Evolutionary conservation across 2,888 invertebrate genomes (phyloP).

Genomic region (Nemoura dubitans): DNA sequence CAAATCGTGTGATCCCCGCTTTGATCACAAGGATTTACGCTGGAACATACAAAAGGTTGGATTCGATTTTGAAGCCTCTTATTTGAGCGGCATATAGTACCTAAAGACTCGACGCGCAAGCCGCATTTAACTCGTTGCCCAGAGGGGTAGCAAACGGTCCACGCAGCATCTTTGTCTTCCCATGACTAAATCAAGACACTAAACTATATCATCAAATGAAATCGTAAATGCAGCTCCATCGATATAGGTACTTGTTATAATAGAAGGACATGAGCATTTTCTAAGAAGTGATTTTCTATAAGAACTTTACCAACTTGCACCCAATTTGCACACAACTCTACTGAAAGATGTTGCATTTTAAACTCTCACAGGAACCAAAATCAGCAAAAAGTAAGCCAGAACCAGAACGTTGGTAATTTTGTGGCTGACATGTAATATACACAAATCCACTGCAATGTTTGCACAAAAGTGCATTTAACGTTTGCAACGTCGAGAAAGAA

Average conservation of each 20-base stretch:
- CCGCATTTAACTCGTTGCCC: background rate
- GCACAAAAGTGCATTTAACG: background rate
- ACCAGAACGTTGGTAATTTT: background rate
- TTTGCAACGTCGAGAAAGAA: background rate
- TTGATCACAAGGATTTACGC: background rate
- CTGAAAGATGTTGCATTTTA: background rate
- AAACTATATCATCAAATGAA: constrained; percentile 1
- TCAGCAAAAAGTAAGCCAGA: background rate
- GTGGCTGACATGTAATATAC: background rate
- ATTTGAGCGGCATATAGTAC: background rate
- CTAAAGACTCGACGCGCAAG: background rate
- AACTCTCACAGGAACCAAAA: background rate
- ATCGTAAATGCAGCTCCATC: background rate
- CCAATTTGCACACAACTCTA: no score
- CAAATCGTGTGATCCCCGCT: background rate
- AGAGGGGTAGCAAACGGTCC: background rate
- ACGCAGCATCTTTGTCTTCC: background rate
- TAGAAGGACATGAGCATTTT: background rate
- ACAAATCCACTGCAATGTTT: background rate
- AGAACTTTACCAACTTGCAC: background rate
- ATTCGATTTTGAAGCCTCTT: background rate
- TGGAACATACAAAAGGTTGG: background rate
- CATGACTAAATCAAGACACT: background rate
- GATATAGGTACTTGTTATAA: background rate
- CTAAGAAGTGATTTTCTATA: background rate